Conservation (phyloP, 2,888 invertebrate species). For the Euproctis similis region DNA sequence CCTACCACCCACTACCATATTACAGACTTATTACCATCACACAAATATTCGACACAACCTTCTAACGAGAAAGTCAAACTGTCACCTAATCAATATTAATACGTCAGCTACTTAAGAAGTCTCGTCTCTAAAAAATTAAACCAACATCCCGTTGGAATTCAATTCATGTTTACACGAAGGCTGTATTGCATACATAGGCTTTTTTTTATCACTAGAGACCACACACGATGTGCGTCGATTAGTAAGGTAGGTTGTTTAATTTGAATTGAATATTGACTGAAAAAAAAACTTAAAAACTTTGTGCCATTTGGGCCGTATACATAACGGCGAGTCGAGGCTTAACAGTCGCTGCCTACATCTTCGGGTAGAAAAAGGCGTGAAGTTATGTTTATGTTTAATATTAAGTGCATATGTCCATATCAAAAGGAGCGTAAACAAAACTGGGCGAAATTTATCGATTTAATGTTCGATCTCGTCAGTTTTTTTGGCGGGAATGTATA, state of each 20-base stretch:
- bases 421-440: too few species aligned
- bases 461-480: too few species aligned
- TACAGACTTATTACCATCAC: slow-evolving; percentile 21
- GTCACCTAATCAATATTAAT: slow-evolving; percentile 33
- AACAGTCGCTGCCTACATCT: too few species aligned
- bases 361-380: too few species aligned
- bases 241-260: slow-evolving; percentile 21
- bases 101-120: slow-evolving; percentile 49
- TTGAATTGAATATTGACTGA: too few species aligned
- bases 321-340: too few species aligned
- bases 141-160: slow-evolving; percentile 42
- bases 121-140: slow-evolving; percentile 35
- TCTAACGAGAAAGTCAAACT: slow-evolving; percentile 31
- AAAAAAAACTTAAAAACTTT: too few species aligned
- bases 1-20: slow-evolving; percentile 11
- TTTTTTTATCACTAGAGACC: slow-evolving; percentile 39
- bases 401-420: too few species aligned
- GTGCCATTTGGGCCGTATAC: too few species aligned
- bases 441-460: too few species aligned
- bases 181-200: slow-evolving; percentile 29
- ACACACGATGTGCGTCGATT: slow-evolving; percentile 44
- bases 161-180: slow-evolving; percentile 50
- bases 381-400: too few species aligned
- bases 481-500: too few species aligned
- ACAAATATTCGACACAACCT: slow-evolving; percentile 15